A percentile compares a stretch with the other conserved stretches of the same genome.
Conservation (phyloP, 2,888 invertebrate genomes). For the Chymomyza amoena region DNA sequence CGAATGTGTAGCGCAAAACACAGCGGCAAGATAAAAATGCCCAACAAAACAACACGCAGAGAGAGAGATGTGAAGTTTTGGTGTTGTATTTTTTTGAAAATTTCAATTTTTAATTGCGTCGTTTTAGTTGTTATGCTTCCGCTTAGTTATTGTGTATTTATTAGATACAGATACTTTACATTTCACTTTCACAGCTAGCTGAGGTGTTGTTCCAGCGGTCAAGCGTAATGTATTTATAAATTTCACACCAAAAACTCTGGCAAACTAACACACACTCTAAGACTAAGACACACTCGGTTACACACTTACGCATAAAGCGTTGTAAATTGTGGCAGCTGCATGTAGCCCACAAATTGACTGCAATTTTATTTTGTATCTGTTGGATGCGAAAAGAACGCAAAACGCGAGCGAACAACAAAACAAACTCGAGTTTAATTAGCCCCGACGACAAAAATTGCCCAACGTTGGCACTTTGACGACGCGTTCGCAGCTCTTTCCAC, state of each 20-base stretch:
- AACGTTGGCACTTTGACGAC: constrained; percentile 7
- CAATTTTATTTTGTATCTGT: constrained; percentile 40
- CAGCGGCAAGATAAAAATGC: constrained; percentile 11
- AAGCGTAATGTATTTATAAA: constrained; percentile 46
- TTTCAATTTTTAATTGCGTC: constrained; percentile 61
- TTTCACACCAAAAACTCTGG: constrained; percentile 40
- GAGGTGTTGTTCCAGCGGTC: not conserved
- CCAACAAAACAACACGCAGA: constrained; percentile 9
- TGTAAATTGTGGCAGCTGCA: constrained; percentile 49
- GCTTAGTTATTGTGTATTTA: constrained; percentile 29
- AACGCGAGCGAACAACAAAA: constrained; percentile 9
- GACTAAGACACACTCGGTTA: constrained; percentile 15
- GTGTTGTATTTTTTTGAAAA: constrained; percentile 32
- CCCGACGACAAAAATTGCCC: not conserved
- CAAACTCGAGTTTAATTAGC: not conserved
- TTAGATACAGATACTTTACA: constrained; percentile 38
- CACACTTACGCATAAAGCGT: constrained; percentile 43
- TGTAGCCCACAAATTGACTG: not conserved
- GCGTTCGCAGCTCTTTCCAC: constrained; percentile 57
- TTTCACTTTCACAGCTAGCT: constrained; percentile 64
- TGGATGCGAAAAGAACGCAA: constrained; percentile 22
- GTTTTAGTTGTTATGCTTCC: constrained; percentile 30
- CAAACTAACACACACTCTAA: constrained; percentile 20
- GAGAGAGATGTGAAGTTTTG: constrained; percentile 13
- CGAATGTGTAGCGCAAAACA: no score